Percentiles rank a stretch among this genome's conserved stretches.
phyloP scores from a whole-genome alignment of 2,888 invertebrate species.

The Criorhina ranunculi region DNA sequence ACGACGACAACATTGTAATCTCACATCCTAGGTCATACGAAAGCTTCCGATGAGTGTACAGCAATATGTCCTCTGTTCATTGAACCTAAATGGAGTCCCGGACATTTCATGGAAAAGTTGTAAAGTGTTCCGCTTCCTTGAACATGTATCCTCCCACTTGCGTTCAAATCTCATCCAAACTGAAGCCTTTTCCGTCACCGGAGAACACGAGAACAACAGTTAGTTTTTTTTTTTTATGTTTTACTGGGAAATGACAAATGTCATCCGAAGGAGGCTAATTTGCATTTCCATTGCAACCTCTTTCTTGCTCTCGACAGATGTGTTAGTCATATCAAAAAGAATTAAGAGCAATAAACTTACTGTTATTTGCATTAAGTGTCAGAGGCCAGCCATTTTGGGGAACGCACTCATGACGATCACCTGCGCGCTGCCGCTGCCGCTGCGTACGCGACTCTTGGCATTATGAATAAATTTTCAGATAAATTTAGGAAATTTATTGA shows the following conservation, averaged over 20 bases:
- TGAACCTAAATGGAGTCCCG: conserved; percentile 51
- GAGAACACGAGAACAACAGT: conserved; percentile 40
- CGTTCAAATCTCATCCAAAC: conserved; percentile 13
- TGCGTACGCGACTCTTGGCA: neutral
- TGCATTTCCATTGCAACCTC: conserved; percentile 37
- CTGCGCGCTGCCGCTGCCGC: too few relatives aligned
- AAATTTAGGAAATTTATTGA: conserved; percentile 61
- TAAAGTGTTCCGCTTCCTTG: conserved; percentile 49
- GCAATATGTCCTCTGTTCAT: conserved; percentile 39
- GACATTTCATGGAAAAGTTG: conserved; percentile 39
- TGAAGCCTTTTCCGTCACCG: neutral
- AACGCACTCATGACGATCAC: conserved; percentile 48
- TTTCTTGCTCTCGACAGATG: conserved; percentile 48
- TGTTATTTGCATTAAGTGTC: conserved; percentile 65
- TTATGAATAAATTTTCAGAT: conserved; percentile 35
- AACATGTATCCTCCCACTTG: conserved; percentile 56
- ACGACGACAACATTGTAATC: conserved; percentile 23
- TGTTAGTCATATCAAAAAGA: conserved; percentile 46
- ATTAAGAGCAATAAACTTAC: conserved; percentile 65
- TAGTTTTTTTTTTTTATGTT: too few relatives aligned
- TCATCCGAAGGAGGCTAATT: conserved; percentile 56
- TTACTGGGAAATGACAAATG: conserved; percentile 61
- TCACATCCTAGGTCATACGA: conserved; percentile 37
- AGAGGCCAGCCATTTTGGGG: conserved; percentile 57
- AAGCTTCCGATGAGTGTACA: conserved; percentile 18